These are phyloP conservation scores for Polydrusus pterygomalis DNA, from an alignment of 2,888 invertebrate genomes.

Conservation along the genomic window DNA sequence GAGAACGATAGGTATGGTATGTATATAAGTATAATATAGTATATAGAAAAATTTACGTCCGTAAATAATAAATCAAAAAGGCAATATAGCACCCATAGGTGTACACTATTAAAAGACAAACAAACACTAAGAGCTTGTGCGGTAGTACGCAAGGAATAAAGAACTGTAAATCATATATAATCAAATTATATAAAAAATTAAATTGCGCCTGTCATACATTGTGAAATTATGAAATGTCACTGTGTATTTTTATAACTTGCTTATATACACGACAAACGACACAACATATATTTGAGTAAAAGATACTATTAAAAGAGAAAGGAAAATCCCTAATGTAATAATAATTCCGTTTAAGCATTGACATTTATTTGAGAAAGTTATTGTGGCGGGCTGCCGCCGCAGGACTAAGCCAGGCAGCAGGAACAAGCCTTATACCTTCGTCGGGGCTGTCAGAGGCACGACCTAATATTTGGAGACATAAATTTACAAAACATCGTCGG, in stretches of 20 bases:
- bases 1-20: too few relatives aligned
- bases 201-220: too few relatives aligned
- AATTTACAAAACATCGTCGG: conserved; percentile 74
- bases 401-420: conserved; percentile 64
- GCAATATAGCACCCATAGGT: too few relatives aligned
- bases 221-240: background rate
- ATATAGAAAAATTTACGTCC: too few relatives aligned
- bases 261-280: conserved; percentile 17
- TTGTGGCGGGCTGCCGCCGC: conserved; percentile 66
- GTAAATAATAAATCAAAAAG: too few relatives aligned
- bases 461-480: conserved; percentile 76
- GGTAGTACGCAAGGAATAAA: too few relatives aligned
- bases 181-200: too few relatives aligned
- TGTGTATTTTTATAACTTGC: conserved; percentile 19
- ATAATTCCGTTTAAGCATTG: conserved; percentile 69
- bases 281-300: conserved; percentile 37
- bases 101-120: too few relatives aligned
- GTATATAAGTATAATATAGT: too few relatives aligned
- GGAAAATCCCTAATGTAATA: conserved; percentile 57
- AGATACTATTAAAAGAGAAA: conserved; percentile 49
- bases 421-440: conserved; percentile 64
- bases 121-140: too few relatives aligned
- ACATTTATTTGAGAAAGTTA: conserved; percentile 70
- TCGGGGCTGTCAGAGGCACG: conserved; percentile 66
- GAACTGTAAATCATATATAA: too few relatives aligned